Conservation (phyloP, 2,888 invertebrate genomes). For the Dione vanillae region DNA sequence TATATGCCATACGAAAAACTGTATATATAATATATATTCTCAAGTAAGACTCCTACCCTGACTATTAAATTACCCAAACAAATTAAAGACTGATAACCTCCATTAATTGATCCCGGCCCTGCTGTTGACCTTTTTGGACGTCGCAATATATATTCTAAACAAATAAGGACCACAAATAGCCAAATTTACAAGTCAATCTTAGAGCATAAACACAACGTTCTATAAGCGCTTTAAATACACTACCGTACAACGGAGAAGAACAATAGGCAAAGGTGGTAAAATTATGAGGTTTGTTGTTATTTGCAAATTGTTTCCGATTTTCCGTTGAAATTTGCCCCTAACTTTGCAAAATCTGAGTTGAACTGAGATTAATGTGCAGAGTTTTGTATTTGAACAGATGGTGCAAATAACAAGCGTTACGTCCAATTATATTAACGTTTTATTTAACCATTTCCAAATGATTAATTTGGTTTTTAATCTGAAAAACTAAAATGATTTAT, state of each 20-base stretch:
- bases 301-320: constrained; percentile 77
- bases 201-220: constrained; percentile 45
- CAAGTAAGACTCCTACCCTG: neutral
- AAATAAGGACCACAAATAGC: constrained; percentile 41
- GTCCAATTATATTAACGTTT: too few relatives aligned
- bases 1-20: too few relatives aligned
- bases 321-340: constrained; percentile 62
- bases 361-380: constrained; percentile 75
- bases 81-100: constrained; percentile 37
- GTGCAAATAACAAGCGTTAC: constrained; percentile 39
- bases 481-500: too few relatives aligned
- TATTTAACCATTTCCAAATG: too few relatives aligned
- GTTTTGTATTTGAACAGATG: constrained; percentile 55
- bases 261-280: constrained; percentile 66
- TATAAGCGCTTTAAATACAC: constrained; percentile 48
- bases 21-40: neutral
- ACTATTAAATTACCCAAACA: constrained; percentile 19
- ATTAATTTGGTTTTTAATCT: too few relatives aligned
- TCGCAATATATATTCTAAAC: constrained; percentile 35
- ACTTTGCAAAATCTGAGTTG: constrained; percentile 71
- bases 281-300: constrained; percentile 78
- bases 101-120: constrained; percentile 33
- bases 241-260: constrained; percentile 45
- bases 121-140: constrained; percentile 37
- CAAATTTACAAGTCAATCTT: constrained; percentile 48